These are phyloP conservation scores for Amphipoea oculea DNA, from an alignment of 2,888 invertebrate species.

Conservation along the genomic window DNA sequence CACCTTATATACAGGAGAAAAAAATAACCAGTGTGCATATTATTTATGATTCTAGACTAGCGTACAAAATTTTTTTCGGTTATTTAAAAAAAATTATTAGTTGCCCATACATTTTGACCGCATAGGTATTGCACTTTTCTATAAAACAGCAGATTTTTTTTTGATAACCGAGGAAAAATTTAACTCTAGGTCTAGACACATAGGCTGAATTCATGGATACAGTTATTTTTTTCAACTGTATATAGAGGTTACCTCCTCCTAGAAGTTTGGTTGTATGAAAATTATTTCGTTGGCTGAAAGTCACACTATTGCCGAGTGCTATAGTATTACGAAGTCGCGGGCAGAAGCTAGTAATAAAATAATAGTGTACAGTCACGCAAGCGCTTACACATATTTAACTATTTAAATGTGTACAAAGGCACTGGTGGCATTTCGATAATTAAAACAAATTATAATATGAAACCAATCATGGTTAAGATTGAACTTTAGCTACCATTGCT, in stretches of 20 bases:
- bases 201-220: too few relatives aligned
- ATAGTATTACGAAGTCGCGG: background rate
- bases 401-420: background rate
- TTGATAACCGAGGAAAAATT: too few relatives aligned
- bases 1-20: background rate
- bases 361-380: background rate
- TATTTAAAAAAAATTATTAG: too few relatives aligned
- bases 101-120: too few relatives aligned
- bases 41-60: too few relatives aligned
- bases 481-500: conserved; percentile 9
- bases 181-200: too few relatives aligned
- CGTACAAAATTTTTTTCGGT: too few relatives aligned
- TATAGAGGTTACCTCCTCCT: too few relatives aligned
- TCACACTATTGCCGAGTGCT: background rate
- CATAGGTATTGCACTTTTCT: too few relatives aligned
- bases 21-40: too few relatives aligned
- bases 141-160: too few relatives aligned
- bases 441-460: background rate
- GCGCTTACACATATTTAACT: background rate
- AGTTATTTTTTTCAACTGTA: too few relatives aligned
- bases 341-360: background rate
- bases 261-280: background rate
- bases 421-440: background rate
- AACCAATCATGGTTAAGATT: conserved; percentile 29
- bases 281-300: background rate